Evolutionary conservation across 2,888 invertebrate genomes (phyloP).

Genomic region (Sympetrum striolatum): DNA sequence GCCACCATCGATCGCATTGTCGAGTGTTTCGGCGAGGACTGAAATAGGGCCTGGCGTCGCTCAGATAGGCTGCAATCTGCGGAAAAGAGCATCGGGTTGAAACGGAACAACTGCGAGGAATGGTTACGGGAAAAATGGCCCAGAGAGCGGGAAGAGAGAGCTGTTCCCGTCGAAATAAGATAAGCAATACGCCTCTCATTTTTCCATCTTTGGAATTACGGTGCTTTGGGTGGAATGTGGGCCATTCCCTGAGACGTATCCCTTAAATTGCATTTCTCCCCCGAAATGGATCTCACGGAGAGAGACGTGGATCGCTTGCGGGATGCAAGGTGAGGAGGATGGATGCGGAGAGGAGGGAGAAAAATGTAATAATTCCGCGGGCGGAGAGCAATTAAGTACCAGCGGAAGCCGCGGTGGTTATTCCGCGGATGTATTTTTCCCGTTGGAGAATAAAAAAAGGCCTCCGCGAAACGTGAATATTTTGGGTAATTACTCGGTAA

Average conservation of each 20-base stretch:
- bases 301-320: neutral
- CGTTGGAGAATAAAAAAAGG: neutral
- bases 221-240: constrained; percentile 6
- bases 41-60: neutral
- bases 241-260: constrained; percentile 3
- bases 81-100: neutral
- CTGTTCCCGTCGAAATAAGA: neutral
- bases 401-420: neutral
- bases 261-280: constrained; percentile 28
- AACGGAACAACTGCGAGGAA: neutral
- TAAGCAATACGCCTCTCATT: constrained; percentile 32
- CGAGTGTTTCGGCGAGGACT: neutral
- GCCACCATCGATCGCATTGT: neutral
- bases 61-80: neutral
- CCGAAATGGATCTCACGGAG: neutral
- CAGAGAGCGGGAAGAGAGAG: neutral
- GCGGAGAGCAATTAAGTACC: neutral
- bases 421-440: neutral
- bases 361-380: neutral
- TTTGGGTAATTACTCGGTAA: neutral
- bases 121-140: neutral
- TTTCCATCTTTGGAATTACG: constrained; percentile 32
- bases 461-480: neutral
- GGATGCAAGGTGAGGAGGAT: neutral
- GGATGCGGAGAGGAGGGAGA: neutral